Conservation (phyloP, 2,113 vertebrate species). For the Burhinus oedicnemus region DNA sequence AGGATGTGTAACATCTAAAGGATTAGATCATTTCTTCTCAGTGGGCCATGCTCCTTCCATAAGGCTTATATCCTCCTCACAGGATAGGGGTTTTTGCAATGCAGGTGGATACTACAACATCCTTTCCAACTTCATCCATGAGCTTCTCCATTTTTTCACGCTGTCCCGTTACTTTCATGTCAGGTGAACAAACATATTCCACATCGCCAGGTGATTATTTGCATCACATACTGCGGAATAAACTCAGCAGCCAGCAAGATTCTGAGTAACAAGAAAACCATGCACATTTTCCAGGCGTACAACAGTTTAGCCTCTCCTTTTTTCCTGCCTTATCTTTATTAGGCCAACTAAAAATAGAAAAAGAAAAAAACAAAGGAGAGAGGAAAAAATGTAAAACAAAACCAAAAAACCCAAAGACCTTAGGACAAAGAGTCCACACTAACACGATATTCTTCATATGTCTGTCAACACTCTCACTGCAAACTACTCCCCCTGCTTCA, state of each 20-base stretch:
- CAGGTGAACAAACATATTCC: not conserved
- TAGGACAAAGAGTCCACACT: not conserved
- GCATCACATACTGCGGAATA: not conserved
- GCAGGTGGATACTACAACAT: not conserved
- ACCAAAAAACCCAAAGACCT: not conserved
- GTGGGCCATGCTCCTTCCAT: not conserved
- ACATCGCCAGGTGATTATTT: not conserved
- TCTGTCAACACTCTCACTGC: not conserved
- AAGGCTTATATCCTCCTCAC: not conserved
- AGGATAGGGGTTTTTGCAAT: not conserved
- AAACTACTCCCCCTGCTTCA: not conserved
- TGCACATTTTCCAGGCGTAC: not conserved
- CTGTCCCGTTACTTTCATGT: not conserved
- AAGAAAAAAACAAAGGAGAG: not conserved
- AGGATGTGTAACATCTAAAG: not conserved
- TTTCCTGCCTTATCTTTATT: not conserved
- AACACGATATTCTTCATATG: not conserved
- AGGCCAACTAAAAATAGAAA: not conserved
- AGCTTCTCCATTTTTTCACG: not conserved
- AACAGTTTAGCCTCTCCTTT: not conserved
- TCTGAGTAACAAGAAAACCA: not conserved
- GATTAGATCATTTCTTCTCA: not conserved
- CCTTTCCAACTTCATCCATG: not conserved
- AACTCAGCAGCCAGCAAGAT: not conserved
- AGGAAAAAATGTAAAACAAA: accelerated